A percentile compares a stretch with the other conserved stretches of the same genome.
phyloP scores from a whole-genome alignment of 2,113 vertebrate species.

The Elgaria multicarinata region DNA sequence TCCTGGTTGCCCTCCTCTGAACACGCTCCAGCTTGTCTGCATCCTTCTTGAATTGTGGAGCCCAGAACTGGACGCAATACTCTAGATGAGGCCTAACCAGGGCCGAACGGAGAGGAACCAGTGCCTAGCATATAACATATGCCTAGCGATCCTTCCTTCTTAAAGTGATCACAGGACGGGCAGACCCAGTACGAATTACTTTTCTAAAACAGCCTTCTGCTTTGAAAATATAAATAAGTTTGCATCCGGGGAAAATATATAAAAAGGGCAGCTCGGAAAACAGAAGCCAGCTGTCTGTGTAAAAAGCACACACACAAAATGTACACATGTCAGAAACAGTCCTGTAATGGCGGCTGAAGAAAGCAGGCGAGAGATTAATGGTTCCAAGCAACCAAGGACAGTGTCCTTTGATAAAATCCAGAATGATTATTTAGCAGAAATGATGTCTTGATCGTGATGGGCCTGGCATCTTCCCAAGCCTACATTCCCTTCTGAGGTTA shows the following conservation, averaged over 20 bases:
- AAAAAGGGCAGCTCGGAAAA: not conserved
- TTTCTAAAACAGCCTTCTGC: not conserved
- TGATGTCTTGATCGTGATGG: constrained; percentile 57
- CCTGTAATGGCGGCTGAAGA: not conserved
- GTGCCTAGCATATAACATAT: too few relatives aligned
- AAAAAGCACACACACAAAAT: not conserved
- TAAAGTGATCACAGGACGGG: not conserved
- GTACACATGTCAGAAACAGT: not conserved
- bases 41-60: too few relatives aligned
- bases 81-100: too few relatives aligned
- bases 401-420: constrained; percentile 58
- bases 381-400: constrained; percentile 50
- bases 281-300: not conserved
- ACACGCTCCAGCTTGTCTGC: too few relatives aligned
- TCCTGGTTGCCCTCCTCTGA: too few relatives aligned
- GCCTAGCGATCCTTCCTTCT: not conserved
- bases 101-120: too few relatives aligned
- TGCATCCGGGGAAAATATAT: constrained; percentile 30
- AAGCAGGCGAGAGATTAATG: constrained; percentile 41
- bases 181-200: not conserved
- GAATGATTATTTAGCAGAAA: constrained; percentile 57
- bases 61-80: too few relatives aligned
- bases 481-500: constrained; percentile 65
- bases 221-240: constrained; percentile 11
- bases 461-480: constrained; percentile 54